phyloP scores from a whole-genome alignment of 2,888 invertebrate genomes.

The Hymenopus coronatus region DNA sequence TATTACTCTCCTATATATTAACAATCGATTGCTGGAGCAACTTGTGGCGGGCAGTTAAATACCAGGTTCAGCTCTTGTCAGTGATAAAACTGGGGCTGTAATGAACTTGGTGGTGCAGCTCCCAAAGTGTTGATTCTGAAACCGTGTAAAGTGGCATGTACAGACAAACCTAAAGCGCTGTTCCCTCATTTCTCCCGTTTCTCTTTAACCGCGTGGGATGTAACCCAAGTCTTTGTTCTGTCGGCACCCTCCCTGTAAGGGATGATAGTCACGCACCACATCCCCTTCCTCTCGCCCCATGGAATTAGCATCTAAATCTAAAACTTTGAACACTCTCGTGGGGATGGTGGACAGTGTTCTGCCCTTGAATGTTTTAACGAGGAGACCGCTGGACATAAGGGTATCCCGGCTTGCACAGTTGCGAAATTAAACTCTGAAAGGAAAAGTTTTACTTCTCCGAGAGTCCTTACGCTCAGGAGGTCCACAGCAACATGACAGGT shows the following conservation, averaged over 20 bases:
- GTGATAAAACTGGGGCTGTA: neutral
- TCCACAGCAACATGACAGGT: neutral
- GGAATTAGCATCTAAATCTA: constrained; percentile 21
- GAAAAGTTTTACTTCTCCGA: neutral
- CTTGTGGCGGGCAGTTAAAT: too few relatives aligned
- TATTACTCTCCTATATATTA: too few relatives aligned
- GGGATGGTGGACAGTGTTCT: neutral
- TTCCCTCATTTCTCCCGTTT: neutral
- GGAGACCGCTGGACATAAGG: neutral
- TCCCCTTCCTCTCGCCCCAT: neutral
- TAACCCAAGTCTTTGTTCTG: neutral
- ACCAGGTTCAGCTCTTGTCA: neutral
- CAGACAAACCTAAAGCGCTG: neutral
- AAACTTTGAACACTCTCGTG: neutral
- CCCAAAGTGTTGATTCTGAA: neutral
- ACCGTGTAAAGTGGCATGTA: neutral
- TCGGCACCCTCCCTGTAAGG: neutral
- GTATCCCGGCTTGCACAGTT: neutral
- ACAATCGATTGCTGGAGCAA: too few relatives aligned
- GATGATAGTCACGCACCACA: constrained; percentile 10
- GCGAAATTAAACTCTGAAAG: neutral
- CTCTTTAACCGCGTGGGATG: too few relatives aligned
- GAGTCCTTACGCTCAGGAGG: neutral
- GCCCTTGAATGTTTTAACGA: neutral
- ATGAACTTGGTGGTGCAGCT: neutral